phyloP scores from a whole-genome alignment of 2,888 invertebrate species.

The Spilarctia lutea region DNA sequence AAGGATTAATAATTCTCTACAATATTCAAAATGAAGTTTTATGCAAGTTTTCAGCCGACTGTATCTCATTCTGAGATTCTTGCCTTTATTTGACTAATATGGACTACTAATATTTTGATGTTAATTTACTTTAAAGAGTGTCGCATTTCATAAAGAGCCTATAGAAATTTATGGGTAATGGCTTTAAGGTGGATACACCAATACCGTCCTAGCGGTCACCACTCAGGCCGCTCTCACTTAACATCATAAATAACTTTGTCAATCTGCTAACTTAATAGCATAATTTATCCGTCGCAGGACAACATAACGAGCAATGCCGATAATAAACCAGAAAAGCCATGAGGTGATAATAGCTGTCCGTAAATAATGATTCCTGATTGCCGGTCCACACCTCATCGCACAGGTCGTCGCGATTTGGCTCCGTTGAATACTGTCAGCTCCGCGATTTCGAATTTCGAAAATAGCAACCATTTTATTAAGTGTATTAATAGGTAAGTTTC shows the following conservation, averaged over 20 bases:
- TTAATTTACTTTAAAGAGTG: conserved; percentile 7
- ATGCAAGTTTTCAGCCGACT: too few relatives aligned
- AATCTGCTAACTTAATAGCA: conserved; percentile 87
- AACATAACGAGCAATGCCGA: conserved; percentile 85
- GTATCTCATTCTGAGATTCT: too few relatives aligned
- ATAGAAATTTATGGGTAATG: conserved; percentile 30
- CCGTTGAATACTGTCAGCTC: conserved; percentile 42
- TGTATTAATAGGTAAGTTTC: too few relatives aligned
- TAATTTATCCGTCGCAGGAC: conserved; percentile 85
- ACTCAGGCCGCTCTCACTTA: conserved; percentile 79
- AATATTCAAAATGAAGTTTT: too few relatives aligned
- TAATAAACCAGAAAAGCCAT: conserved; percentile 86
- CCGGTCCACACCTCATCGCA: conserved; percentile 76
- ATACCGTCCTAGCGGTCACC: conserved; percentile 69
- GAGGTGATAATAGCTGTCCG: conserved; percentile 86
- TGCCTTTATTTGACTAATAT: too few relatives aligned
- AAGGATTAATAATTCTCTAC: too few relatives aligned
- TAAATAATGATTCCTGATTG: conserved; percentile 86
- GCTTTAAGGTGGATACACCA: conserved; percentile 38
- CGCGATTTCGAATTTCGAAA: conserved; percentile 37
- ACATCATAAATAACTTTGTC: conserved; percentile 86
- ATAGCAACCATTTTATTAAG: conserved; percentile 16
- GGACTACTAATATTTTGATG: neutral
- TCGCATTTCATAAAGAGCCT: conserved; percentile 37
- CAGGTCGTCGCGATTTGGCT: conserved; percentile 59